Base-by-base conservation (phyloP, 1,140 invertebrate genomes). In the Oryctes rhinoceros region DNA sequence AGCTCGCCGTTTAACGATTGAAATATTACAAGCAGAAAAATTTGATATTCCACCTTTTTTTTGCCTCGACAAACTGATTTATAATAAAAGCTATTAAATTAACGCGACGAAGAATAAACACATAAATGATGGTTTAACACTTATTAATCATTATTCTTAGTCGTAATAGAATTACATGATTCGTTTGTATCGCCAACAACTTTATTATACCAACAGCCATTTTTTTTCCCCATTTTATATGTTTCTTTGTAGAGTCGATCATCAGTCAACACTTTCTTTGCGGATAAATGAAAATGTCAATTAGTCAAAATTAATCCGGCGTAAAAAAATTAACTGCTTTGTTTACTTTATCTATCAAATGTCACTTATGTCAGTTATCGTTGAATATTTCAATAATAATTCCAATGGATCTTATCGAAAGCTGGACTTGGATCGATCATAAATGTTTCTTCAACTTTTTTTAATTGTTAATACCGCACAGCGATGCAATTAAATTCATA, bases 321-420 rank as follows among this genome's bases (percentile, higher is more conserved):
- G 18, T n/a, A n/a, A 59, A 59, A 59, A 59, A 59, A 59, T 59
- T 59, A 59, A 59, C 53, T 59, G 53, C n/a, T 59, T 59, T 59
- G 53, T 59, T 59, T 59, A 59, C 53, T 59, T 59, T 59, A 59
- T 59, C 53, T 59, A 18, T 59, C 6, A 59, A 59, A 59, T 18
- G 18, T 59, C 53, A n/a, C 53, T 18, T n/a, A n/a, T 18, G 6
- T 18, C 3, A 59, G 53, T 59, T 59, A 18, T 53, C 49, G 13
- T 53, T 53, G 7, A 53, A 30, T 30, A 30, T 30, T 30, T 30
- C 2, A 30, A 30, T 30, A 30, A 2, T 30, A 30, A 30, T 30
- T 30, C 24, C 2, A 30, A 30, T 30, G 24, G 24, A 30, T 30
- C 24, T 30, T 30, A 30, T 30, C 24, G 2, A 30, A 30, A 30